These are phyloP conservation scores for Corynorhinus townsendii DNA, from an alignment of 2,113 vertebrate species.

Conservation along the genomic window DNA sequence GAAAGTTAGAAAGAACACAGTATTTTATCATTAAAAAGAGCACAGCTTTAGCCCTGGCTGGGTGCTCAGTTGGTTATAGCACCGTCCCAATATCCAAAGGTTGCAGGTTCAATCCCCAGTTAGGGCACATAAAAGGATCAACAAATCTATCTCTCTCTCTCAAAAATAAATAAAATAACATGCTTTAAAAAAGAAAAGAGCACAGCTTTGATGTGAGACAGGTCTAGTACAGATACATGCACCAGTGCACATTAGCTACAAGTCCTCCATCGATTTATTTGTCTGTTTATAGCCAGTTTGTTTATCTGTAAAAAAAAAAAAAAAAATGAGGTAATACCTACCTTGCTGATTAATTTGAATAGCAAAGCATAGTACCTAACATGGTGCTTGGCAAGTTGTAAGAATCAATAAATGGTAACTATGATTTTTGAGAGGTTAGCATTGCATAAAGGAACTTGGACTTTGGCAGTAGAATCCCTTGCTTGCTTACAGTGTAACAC, in stretches of 20 bases:
- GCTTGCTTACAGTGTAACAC: slow-evolving; percentile 27
- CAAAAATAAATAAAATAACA: background rate
- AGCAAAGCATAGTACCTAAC: slow-evolving; percentile 4
- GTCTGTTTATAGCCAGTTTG: background rate
- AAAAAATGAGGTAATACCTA: background rate
- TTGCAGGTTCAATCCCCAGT: background rate
- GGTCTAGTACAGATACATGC: background rate
- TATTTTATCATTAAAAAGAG: background rate
- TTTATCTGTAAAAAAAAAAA: background rate
- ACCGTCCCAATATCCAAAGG: background rate
- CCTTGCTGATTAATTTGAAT: slow-evolving; percentile 32
- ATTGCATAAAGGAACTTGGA: slow-evolving; percentile 39
- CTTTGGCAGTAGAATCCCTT: slow-evolving; percentile 44
- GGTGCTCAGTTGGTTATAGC: background rate
- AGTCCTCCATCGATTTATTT: background rate
- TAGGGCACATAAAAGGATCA: background rate
- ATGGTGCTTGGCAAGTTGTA: background rate
- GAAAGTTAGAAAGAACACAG: background rate
- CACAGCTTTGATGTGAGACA: slow-evolving; percentile 4
- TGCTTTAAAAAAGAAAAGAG: background rate
- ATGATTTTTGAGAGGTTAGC: slow-evolving; percentile 19
- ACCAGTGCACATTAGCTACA: background rate
- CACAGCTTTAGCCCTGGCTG: background rate
- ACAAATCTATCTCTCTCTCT: background rate
- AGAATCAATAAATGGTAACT: slow-evolving; percentile 29